Evolutionary conservation across 1,140 invertebrate species (phyloP).

Genomic region (Tribolium madens): DNA sequence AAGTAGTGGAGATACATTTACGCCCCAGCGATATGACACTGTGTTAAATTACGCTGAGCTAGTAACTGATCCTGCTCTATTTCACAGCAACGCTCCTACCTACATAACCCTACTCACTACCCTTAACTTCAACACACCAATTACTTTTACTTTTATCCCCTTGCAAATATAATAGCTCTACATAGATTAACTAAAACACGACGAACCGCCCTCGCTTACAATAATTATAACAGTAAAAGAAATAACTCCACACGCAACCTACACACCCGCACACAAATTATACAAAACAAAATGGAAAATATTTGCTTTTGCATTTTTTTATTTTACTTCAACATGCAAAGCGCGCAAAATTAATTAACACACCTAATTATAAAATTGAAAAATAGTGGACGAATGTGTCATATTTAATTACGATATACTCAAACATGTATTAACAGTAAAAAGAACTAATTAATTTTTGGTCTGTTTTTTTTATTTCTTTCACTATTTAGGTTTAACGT

Average conservation of each 20-base stretch:
- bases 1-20: constrained; percentile 54
- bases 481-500: too few species aligned
- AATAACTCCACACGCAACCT: constrained; percentile 3
- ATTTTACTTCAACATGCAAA: too few species aligned
- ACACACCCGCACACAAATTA: background rate
- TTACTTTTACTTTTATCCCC: constrained; percentile 42
- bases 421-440: too few species aligned
- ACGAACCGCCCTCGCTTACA: background rate
- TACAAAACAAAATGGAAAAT: constrained; percentile 20
- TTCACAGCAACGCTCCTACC: constrained; percentile 43
- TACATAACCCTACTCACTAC: constrained; percentile 39
- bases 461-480: too few species aligned
- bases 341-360: too few species aligned
- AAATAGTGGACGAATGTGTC: too few species aligned
- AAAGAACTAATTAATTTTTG: too few species aligned
- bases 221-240: constrained; percentile 17
- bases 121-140: constrained; percentile 36
- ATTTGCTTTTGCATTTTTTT: background rate
- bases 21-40: constrained; percentile 53
- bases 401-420: too few species aligned
- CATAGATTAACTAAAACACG: constrained; percentile 28
- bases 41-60: constrained; percentile 55
- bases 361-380: too few species aligned
- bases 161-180: constrained; percentile 23
- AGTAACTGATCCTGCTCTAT: constrained; percentile 53